Base-by-base conservation (phyloP, 1,140 invertebrate species). In the Drosophila quadrilineata region DNA sequence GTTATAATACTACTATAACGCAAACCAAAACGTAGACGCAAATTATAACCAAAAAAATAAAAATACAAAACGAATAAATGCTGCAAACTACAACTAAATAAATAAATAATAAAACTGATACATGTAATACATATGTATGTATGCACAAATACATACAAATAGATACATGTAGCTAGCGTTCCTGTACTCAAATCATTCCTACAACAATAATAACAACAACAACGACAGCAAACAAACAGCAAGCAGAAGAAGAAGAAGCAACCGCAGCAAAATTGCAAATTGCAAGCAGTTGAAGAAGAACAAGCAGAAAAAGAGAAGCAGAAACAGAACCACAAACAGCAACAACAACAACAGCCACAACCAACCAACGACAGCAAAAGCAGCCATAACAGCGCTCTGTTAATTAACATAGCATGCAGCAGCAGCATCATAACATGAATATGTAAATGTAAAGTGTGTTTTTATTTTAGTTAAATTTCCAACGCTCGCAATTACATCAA, bases 171-270 rank as follows among this genome's bases (percentile, higher is more conserved):
- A 84, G 74, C 79, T 66, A 85, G 77, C 79, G 77, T 84, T 84
- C 77, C 77, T 84, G 65, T 77, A 84, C 80, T 84, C 79, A 85
- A 71, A 85, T 82, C 79, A 84, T 84, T 84, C 77, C 77, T 84
- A 69, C 45, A 84, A 79, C 49, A 69, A 63, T 14, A 79, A 57
- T n/a, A 58, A 40, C 19, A 60, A 40, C 8, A 48, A 40, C n/a
- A n/a, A n/a, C n/a, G n/a, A n/a, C n/a, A 49, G 58, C 17, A 24
- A 24, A 48, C 21, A 33, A 60, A 31, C 45, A 69, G 8, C 31
- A 65, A 60, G 26, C 45, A 69, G 8, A 26, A 65, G 19, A 29
- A 63, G 19, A 29, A 69, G 10, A 36, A 56, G 14, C 49, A 71
- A 35, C 36, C 43, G 31, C 50, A 45, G 12, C 62, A 68, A 12